A percentile compares a stretch with the other conserved stretches of the same genome.
Conservation (phyloP, 2,797 vertebrate genomes). For the Cottoperca gobio region DNA sequence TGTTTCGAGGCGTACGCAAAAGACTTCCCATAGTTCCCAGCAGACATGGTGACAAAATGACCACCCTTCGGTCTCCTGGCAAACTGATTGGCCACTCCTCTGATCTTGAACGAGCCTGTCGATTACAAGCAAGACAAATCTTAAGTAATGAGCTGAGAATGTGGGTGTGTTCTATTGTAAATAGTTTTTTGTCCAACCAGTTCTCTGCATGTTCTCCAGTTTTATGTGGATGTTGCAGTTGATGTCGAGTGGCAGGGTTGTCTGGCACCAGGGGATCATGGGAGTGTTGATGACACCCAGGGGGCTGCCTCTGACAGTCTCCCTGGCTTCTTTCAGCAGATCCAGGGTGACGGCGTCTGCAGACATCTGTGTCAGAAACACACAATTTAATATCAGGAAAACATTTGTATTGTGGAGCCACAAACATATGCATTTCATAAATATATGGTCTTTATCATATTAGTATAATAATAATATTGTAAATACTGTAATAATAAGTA, state of each 20-base stretch:
- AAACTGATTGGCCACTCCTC: slow-evolving; percentile 87
- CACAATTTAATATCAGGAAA: background rate
- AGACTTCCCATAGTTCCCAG: slow-evolving; percentile 88
- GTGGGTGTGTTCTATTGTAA: too few relatives aligned
- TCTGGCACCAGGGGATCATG: slow-evolving; percentile 80
- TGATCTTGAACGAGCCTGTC: slow-evolving; percentile 87
- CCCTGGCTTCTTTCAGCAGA: slow-evolving; percentile 77
- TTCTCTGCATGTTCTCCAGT: slow-evolving; percentile 88
- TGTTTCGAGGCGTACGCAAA: slow-evolving; percentile 85
- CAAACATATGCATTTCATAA: background rate
- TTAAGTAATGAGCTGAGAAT: background rate
- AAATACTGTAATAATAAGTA: background rate
- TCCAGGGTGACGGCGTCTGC: slow-evolving; percentile 74
- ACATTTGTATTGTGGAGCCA: background rate
- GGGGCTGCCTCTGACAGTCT: slow-evolving; percentile 80
- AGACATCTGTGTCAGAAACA: slow-evolving; percentile 66
- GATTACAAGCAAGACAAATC: background rate
- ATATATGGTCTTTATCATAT: background rate
- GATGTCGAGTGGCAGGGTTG: slow-evolving; percentile 70
- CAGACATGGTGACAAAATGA: slow-evolving; percentile 86
- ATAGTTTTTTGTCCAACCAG: slow-evolving; percentile 67
- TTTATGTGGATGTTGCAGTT: slow-evolving; percentile 80
- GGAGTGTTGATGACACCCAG: slow-evolving; percentile 85
- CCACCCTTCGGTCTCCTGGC: slow-evolving; percentile 67
- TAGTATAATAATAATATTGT: background rate